Evolutionary conservation across 2,888 invertebrate species (phyloP), one percentile per base, ranked within the genome.

Genomic region (Lithophane semibrunnea): DNA sequence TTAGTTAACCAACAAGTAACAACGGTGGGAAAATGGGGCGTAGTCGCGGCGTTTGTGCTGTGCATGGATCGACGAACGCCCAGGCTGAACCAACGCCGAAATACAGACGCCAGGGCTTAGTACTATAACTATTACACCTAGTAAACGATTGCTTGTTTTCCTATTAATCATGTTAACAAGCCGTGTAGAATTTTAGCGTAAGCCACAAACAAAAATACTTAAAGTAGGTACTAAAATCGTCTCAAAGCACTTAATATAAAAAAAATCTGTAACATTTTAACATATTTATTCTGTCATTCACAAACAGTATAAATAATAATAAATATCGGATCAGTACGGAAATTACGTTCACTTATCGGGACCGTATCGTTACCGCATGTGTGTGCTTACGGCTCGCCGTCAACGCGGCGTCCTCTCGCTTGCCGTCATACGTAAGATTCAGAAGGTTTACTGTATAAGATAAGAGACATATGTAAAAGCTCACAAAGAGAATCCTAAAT

Each of bases 341-440:
- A 80, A 87, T 87, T 88, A 79, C 80, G 77, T 80, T 86, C 79
- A 82, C 79, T 84, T 88, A 87, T 87, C 88, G 79, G 84, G 49
- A 69, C 72, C 86, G 79, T 87, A 88, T 87, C 84, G 80, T 87
- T 86, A 81, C 84, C 80, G 82, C 78, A 82, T 86, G 82, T 82
- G 79, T 73, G 80, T 77, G 82, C 76, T 79, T 78, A 83, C 80
- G 77, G 78, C 42, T 64, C 63, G 78, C 80, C 80, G 86, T 80
- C 86, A 75, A 54, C 77, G 69, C 80, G 85, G 86, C 85, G 85
- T 86, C 84, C 79, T 83, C 79, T 75, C 75, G 63, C 44, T 21
- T 5, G 44, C 0, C 69, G 1, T 61, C 24, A 18, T 3, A 1
- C 7, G 0, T 0, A 2, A 0, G 10, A 24, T 54, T 2, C 83